Conservation (phyloP, 2,797 vertebrate genomes). For the Gobionotothen gibberifrons region DNA sequence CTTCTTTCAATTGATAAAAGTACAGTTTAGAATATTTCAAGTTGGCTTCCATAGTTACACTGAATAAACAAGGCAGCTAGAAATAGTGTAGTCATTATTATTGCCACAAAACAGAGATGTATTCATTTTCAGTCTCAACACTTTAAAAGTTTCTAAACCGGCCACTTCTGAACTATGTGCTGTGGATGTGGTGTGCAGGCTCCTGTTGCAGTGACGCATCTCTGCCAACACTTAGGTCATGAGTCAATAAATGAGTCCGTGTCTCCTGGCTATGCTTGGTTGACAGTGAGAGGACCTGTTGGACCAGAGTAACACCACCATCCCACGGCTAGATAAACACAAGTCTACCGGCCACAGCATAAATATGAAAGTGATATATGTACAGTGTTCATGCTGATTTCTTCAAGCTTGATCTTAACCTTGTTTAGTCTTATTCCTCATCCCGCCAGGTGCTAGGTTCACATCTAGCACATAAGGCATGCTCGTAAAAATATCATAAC, state of each 20-base stretch:
- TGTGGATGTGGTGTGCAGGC: not conserved
- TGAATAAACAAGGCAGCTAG: not conserved
- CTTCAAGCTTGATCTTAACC: slow-evolving; percentile 28
- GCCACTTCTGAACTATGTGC: not conserved
- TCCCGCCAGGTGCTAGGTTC: slow-evolving; percentile 14
- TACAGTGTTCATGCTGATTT: slow-evolving; percentile 33
- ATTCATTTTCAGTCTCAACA: not conserved
- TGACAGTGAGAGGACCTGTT: slow-evolving; percentile 56
- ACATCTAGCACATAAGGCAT: not conserved
- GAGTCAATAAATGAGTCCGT: slow-evolving; percentile 38
- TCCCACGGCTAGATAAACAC: slow-evolving; percentile 39
- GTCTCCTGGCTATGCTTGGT: slow-evolving; percentile 9
- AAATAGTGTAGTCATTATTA: not conserved
- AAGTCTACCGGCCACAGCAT: slow-evolving; percentile 9
- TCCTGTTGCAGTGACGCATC: not conserved
- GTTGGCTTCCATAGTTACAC: not conserved
- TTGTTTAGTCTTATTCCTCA: slow-evolving; percentile 30
- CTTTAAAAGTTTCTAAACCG: slow-evolving; percentile 23
- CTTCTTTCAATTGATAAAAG: slow-evolving; percentile 10
- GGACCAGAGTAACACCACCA: slow-evolving; percentile 38
- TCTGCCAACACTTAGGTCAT: slow-evolving; percentile 21
- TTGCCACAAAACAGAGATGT: not conserved
- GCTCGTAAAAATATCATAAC: slow-evolving; percentile 7
- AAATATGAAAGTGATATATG: slow-evolving; percentile 21
- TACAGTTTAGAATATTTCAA: not conserved